phyloP scores from a whole-genome alignment of 2,888 invertebrate genomes.

The Psococerastis gibbosa region DNA sequence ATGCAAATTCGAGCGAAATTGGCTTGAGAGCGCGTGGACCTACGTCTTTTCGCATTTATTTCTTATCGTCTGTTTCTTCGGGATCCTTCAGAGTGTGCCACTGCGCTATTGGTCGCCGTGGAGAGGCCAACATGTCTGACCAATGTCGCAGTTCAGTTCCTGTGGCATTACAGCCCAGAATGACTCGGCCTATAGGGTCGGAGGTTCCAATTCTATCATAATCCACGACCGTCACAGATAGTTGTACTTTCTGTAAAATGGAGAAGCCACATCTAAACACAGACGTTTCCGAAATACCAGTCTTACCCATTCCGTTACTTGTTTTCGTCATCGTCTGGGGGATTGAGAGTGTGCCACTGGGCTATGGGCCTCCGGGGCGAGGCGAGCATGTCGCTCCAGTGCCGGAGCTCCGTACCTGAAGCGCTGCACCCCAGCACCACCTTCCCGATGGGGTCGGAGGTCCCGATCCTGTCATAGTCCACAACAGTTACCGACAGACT shows the following conservation, averaged over 20 bases:
- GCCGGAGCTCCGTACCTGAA: conserved; percentile 92
- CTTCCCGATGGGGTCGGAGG: conserved; percentile 97
- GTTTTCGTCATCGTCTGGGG: conserved; percentile 86
- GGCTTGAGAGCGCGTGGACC: no score
- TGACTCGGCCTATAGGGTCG: conserved; percentile 95
- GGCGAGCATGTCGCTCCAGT: conserved; percentile 99
- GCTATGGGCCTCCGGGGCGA: conserved; percentile 97
- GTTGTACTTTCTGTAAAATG: conserved; percentile 81
- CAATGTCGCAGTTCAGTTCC: conserved; percentile 98
- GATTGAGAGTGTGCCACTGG: conserved; percentile 99
- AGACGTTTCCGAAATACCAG: no score
- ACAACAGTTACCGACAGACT: conserved; percentile 97
- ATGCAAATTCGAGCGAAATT: no score
- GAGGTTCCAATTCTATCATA: conserved; percentile 99
- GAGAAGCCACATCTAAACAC: conserved; percentile 3
- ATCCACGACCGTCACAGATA: conserved; percentile 97
- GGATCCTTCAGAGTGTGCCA: conserved; percentile 99
- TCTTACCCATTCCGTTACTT: conserved; percentile 25
- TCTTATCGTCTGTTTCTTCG: conserved; percentile 76
- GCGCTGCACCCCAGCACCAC: conserved; percentile 94
- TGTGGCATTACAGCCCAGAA: conserved; percentile 91
- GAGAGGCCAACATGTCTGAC: conserved; percentile 99
- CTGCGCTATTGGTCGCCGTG: conserved; percentile 96
- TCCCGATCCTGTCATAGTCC: conserved; percentile 99
- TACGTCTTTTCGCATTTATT: conserved; percentile 18